Conservation (phyloP, 2,888 invertebrate genomes). For the Bellardia pandia region DNA sequence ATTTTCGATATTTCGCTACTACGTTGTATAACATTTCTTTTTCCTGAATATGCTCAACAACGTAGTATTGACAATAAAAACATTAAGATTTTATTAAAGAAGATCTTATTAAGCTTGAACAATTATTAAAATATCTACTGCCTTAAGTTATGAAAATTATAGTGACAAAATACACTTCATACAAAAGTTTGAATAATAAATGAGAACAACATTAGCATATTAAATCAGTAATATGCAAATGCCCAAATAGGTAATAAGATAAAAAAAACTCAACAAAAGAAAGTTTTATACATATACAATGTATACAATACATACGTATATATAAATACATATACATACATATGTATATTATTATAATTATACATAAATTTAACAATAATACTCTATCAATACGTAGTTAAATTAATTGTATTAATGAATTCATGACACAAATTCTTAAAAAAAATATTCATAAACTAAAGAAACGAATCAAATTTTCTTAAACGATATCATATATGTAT, state of each 20-base stretch:
- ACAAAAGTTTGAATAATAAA: conserved; percentile 1
- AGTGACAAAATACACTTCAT: too few species aligned
- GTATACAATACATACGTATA: too few species aligned
- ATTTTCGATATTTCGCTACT: too few species aligned
- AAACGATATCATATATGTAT: not conserved
- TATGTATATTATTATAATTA: too few species aligned
- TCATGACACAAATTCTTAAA: conserved; percentile 54
- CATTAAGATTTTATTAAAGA: too few species aligned
- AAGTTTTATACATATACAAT: not conserved
- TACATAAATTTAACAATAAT: not conserved
- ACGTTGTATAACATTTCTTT: too few species aligned
- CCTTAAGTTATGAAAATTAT: too few species aligned
- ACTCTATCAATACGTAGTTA: not conserved
- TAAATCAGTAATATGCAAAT: conserved; percentile 10
- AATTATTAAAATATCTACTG: too few species aligned
- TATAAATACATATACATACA: too few species aligned
- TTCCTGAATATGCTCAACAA: too few species aligned
- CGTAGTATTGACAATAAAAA: too few species aligned
- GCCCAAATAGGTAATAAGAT: conserved; percentile 1
- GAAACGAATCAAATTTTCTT: not conserved
- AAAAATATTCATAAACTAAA: not conserved
- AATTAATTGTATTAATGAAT: conserved; percentile 37
- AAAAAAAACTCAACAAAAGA: not conserved
- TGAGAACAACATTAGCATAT: conserved; percentile 56
- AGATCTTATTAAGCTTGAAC: too few species aligned